Evolutionary conservation across 2,113 vertebrate species (phyloP).

Genomic region (Ammodytes dubius): DNA sequence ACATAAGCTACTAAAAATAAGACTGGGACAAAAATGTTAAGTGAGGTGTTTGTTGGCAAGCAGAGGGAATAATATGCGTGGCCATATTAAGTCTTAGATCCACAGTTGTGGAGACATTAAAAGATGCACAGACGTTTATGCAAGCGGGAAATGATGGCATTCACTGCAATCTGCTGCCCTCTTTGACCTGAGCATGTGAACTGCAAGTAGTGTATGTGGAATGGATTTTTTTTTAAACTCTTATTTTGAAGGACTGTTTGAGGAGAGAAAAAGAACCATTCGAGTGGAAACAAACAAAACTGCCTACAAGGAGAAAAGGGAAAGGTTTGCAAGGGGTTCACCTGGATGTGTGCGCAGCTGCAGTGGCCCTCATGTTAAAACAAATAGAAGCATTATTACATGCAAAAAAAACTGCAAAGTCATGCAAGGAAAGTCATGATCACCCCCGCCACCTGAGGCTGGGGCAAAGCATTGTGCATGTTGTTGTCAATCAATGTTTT

Average conservation of each 20-base stretch:
- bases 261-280: conserved; percentile 35
- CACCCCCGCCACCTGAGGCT: conserved; percentile 55
- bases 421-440: conserved; percentile 47
- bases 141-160: conserved; percentile 12
- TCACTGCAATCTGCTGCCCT: conserved; percentile 16
- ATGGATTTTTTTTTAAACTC: conserved; percentile 44
- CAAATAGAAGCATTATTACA: conserved; percentile 45
- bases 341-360: conserved; percentile 29
- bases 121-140: conserved; percentile 18
- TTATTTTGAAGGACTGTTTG: conserved; percentile 49
- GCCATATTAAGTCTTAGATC: conserved; percentile 36
- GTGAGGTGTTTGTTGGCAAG: conserved; percentile 53
- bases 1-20: conserved; percentile 76
- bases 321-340: conserved; percentile 8
- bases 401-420: conserved; percentile 53
- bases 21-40: conserved; percentile 49
- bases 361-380: conserved; percentile 31
- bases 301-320: conserved; percentile 27
- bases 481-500: conserved; percentile 75
- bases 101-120: conserved; percentile 42
- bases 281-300: conserved; percentile 19
- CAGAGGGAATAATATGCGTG: conserved; percentile 10
- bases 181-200: conserved; percentile 70
- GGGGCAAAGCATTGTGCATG: conserved; percentile 78
- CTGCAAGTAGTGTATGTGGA: conserved; percentile 34